Percentiles rank a stretch among this genome's conserved stretches.
phyloP scores from a whole-genome alignment of 2,113 vertebrate species.

The Eretmodus cyanostictus region DNA sequence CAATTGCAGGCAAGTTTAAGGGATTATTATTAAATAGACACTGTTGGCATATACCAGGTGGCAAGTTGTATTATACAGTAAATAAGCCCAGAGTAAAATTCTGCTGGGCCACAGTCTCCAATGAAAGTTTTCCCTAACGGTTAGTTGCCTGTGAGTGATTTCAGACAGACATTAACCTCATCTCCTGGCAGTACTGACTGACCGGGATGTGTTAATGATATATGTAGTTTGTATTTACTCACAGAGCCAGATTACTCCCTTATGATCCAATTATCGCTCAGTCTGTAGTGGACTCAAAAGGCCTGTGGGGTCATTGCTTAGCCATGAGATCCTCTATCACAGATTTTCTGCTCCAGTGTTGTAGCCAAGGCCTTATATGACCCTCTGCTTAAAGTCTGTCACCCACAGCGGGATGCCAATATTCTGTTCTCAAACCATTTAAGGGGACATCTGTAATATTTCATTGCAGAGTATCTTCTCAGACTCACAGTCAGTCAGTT shows the following conservation, averaged over 20 bases:
- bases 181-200: slow-evolving; percentile 23
- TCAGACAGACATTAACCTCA: slow-evolving; percentile 16
- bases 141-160: slow-evolving; percentile 7
- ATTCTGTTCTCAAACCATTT: neutral
- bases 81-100: neutral
- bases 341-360: neutral
- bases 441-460: neutral
- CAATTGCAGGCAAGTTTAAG: neutral
- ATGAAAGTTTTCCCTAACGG: neutral
- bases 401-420: neutral
- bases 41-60: neutral
- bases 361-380: neutral
- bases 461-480: neutral
- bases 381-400: neutral
- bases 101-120: neutral
- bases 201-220: slow-evolving; percentile 36
- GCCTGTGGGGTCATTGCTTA: slow-evolving; percentile 35
- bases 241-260: slow-evolving; percentile 49
- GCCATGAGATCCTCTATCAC: slow-evolving; percentile 25
- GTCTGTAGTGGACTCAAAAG: slow-evolving; percentile 21
- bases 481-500: neutral
- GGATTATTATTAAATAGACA: neutral
- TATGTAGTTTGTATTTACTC: slow-evolving; percentile 49
- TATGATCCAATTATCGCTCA: slow-evolving; percentile 53
- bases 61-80: neutral